phyloP scores from a whole-genome alignment of 1,140 invertebrate genomes.

The Apolygus lucorum region DNA sequence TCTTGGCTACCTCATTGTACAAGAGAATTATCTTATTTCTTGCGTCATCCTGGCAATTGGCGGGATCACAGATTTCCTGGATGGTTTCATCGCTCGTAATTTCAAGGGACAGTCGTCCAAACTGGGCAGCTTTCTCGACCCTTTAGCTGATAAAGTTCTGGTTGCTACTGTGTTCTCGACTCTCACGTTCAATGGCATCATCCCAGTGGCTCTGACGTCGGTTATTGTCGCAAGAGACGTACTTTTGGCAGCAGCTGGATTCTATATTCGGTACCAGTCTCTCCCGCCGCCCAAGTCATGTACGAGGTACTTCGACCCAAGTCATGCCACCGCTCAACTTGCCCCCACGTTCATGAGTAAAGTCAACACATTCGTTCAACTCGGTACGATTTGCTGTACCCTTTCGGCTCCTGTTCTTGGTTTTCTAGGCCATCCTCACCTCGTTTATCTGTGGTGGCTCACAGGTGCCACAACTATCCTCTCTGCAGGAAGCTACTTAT shows the following conservation, averaged over 20 bases:
- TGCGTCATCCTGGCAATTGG: slow-evolving; percentile 65
- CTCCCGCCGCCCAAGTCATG: slow-evolving; percentile 84
- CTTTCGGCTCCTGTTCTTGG: slow-evolving; percentile 74
- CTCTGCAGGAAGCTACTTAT: too few relatives aligned
- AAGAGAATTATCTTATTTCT: slow-evolving; percentile 63
- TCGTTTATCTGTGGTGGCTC: slow-evolving; percentile 69
- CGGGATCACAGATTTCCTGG: slow-evolving; percentile 76
- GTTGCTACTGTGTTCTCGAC: slow-evolving; percentile 81
- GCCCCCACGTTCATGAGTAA: slow-evolving; percentile 89
- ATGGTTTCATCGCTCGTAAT: slow-evolving; percentile 91
- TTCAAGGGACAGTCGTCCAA: slow-evolving; percentile 84
- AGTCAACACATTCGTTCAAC: slow-evolving; percentile 84
- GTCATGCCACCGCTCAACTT: too few relatives aligned
- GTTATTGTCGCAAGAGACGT: slow-evolving; percentile 78
- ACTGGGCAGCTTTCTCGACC: slow-evolving; percentile 91
- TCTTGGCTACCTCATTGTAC: slow-evolving; percentile 71
- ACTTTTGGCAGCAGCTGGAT: slow-evolving; percentile 67
- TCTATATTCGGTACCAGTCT: slow-evolving; percentile 82
- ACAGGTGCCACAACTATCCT: too few relatives aligned
- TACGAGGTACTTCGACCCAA: slow-evolving; percentile 81
- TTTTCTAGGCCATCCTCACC: slow-evolving; percentile 62
- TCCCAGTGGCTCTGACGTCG: slow-evolving; percentile 73
- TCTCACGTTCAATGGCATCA: slow-evolving; percentile 71
- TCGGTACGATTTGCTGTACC: slow-evolving; percentile 67
- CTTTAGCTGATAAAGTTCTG: slow-evolving; percentile 95